Evolutionary conservation across 2,888 invertebrate species (phyloP).

Genomic region (Pilophorus perplexus): DNA sequence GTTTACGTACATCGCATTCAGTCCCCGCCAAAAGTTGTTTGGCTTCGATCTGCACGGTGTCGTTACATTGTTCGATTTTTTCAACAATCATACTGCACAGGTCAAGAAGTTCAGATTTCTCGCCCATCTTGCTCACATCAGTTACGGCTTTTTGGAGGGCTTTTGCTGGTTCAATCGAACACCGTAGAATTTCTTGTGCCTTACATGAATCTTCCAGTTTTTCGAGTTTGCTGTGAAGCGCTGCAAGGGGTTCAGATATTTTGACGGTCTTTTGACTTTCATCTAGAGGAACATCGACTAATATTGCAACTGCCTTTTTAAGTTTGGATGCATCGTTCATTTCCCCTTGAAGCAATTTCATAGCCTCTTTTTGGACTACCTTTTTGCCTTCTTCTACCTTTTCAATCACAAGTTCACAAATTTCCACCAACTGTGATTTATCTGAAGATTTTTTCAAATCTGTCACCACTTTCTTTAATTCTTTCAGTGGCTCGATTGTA

Average conservation of each 20-base stretch:
- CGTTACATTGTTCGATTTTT: conserved; percentile 2
- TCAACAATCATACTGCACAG: conserved; percentile 2
- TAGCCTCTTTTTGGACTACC: not conserved
- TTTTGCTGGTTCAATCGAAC: conserved; percentile 3
- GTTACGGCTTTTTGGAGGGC: conserved; percentile 9
- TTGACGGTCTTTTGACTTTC: not conserved
- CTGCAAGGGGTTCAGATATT: conserved; percentile 13
- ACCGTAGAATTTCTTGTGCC: not conserved
- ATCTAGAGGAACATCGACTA: conserved; percentile 1
- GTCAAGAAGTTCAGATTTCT: conserved; percentile 16
- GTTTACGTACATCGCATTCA: not conserved
- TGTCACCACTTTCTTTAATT: conserved; percentile 5
- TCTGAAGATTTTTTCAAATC: conserved; percentile 18
- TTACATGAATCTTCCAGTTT: not conserved
- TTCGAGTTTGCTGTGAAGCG: conserved; percentile 1
- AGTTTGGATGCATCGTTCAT: conserved; percentile 1
- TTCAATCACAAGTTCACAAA: conserved; percentile 11
- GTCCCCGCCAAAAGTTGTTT: not conserved
- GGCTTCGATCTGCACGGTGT: conserved; percentile 15
- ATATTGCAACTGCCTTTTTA: not conserved
- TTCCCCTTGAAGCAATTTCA: conserved; percentile 8
- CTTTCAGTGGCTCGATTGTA: not conserved
- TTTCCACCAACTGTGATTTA: conserved; percentile 17
- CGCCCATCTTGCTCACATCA: not conserved
- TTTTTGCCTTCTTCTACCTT: conserved; percentile 6